Evolutionary conservation across 1,140 invertebrate genomes (phyloP), one percentile per base, ranked within the genome.

Genomic region (Meteorus sp.): DNA sequence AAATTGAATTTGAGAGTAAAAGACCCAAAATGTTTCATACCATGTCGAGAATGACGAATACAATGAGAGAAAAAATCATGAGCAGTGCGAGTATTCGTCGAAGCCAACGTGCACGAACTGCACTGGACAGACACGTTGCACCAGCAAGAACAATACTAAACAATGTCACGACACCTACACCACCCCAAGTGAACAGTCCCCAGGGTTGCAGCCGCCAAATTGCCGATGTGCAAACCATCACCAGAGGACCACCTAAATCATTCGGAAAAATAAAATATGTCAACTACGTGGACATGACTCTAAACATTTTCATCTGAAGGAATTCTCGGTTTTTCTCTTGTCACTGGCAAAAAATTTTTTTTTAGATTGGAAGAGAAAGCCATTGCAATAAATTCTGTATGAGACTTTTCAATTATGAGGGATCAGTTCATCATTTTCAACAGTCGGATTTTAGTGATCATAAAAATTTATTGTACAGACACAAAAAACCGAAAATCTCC

Each of bases 141-240:
- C 71, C 74, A 2, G 72, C 76, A 13, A 80, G 52, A 17, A 79
- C 71, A 8, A 78, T 35, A 0, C 67, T 76, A 61, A 78, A 79
- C 2, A 79, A 66, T 0, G 67, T 67, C 17, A 79, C 77, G 6
- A 78, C 71, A 0, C 67, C 76, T 3, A 67, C 70, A 20, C 78
- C 79, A 35, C 79, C 77, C 70, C 76, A 79, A 6, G 78, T 80
- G 58, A 81, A 80, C 25, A 69, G 73, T 54, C 78, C 76, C 73
- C 72, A 78, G 2, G 78, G 77, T 11, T 75, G 75, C 19, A 78
- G 58, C 61, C 71, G 76, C 77, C 78, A 80, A 29, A 86, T 83
- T 2, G 83, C 70, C 1, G 83, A 80, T 17, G 85, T 81, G 22
- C 86, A 81, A 50, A 85, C 63, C 56, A 86, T 77, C 0, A 86